Evolutionary conservation across 2,113 vertebrate genomes (phyloP), one percentile per base, ranked within the genome.

Genomic region (Vombatus ursinus): DNA sequence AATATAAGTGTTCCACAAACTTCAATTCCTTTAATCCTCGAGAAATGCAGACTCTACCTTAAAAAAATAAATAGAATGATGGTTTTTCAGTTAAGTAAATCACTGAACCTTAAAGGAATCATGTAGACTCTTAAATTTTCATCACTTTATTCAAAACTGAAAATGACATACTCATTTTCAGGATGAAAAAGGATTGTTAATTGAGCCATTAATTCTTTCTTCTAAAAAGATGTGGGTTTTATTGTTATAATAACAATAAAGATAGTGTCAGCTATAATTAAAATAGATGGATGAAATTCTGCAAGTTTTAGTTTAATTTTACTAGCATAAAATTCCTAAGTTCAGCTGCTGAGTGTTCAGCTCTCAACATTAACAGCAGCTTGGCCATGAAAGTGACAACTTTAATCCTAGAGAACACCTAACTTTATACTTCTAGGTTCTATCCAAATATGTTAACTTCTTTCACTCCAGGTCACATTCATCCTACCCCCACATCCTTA

Each of bases 141-240:
- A 91, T 47, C 89, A 89, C 93, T 93, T 52, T 96, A 84, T 92
- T 77, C 53, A 96, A 97, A 96, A 92, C 89, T 23, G 11, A 92
- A 94, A 93, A 16, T 37, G 61, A 22, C 53, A 24, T 68, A 53
- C 47, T 92, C 5, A 8, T 61, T 90, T 89, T 91, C 25, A 47
- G 52, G 48, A 95, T 37, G 28, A 91, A 94, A 96, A 84, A 92
- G 2, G 50, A 8, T 48, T 91, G 8, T 52, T 68, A 53, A 91
- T 93, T 94, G 92, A 50, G 47, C 0, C 57, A 11, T 57, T 57
- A 90, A 93, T 84, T 92, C 37, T 93, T 95, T 4, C 50, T 96
- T 91, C 48, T 52, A 95, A 91, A 19, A 90, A 84, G 68, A 77
- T 84, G n/a, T 54, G 68, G 4, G 3, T 16, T 93, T 93, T 68